Percentiles rank a stretch among this genome's conserved stretches.
Evolutionary conservation across 2,113 vertebrate genomes (phyloP).

Genomic region (Delphinus delphis): DNA sequence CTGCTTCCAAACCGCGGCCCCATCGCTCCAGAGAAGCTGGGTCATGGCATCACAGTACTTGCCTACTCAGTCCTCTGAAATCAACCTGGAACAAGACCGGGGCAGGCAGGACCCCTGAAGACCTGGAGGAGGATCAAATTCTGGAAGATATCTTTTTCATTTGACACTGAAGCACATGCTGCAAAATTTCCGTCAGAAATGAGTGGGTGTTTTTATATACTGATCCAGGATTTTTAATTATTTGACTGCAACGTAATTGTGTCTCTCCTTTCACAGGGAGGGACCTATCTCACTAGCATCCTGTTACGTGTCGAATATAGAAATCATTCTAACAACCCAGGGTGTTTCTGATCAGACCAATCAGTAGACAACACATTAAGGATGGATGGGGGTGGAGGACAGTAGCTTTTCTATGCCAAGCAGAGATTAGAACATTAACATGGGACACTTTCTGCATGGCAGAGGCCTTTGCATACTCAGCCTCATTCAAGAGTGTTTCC

Average conservation of each 20-base stretch:
- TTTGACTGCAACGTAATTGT: slow-evolving; percentile 68
- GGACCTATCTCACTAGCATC: slow-evolving; percentile 38
- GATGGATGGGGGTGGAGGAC: background rate
- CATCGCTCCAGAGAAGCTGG: slow-evolving; percentile 32
- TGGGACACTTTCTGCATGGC: slow-evolving; percentile 27
- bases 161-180: slow-evolving; percentile 79
- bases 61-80: background rate
- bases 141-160: slow-evolving; percentile 98
- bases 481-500: slow-evolving; percentile 68
- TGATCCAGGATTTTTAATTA: slow-evolving; percentile 76
- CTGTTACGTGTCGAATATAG: slow-evolving; percentile 52
- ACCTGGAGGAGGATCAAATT: slow-evolving; percentile 91
- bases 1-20: slow-evolving; percentile 54
- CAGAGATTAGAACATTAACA: slow-evolving; percentile 69
- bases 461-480: slow-evolving; percentile 64
- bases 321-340: slow-evolving; percentile 59
- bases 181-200: slow-evolving; percentile 41
- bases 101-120: slow-evolving; percentile 76
- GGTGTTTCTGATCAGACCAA: background rate
- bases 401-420: slow-evolving; percentile 64
- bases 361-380: slow-evolving; percentile 48
- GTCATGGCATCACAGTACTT: slow-evolving; percentile 36
- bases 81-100: slow-evolving; percentile 61
- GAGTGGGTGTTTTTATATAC: slow-evolving; percentile 58
- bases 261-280: slow-evolving; percentile 58